Evolutionary conservation across 2,888 invertebrate species (phyloP).

Genomic region (Osedax frankpressi): DNA sequence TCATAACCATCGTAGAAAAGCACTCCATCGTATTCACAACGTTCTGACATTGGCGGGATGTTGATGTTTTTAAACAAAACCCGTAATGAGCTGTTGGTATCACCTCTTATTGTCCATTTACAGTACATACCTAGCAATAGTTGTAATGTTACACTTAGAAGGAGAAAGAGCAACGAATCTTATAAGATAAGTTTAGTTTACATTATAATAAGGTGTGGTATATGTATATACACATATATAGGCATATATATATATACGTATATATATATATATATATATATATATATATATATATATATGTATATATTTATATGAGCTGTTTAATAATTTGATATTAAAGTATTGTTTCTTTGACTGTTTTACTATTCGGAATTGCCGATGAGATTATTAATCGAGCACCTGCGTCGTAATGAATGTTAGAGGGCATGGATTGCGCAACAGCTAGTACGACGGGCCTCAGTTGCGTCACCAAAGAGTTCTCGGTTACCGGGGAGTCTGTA

Average conservation of each 20-base stretch:
- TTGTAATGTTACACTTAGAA: too few relatives aligned
- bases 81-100: background rate
- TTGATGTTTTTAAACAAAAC: slow-evolving; percentile 16
- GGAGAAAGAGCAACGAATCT: too few relatives aligned
- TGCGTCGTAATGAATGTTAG: background rate
- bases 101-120: slow-evolving; percentile 15
- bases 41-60: slow-evolving; percentile 16
- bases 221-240: too few relatives aligned
- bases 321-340: too few relatives aligned
- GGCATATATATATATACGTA: too few relatives aligned
- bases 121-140: slow-evolving; percentile 18
- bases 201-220: too few relatives aligned
- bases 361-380: too few relatives aligned
- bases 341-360: too few relatives aligned
- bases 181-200: too few relatives aligned
- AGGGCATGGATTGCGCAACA: slow-evolving; percentile 6
- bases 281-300: background rate
- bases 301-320: background rate
- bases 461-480: slow-evolving; percentile 9
- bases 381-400: too few relatives aligned
- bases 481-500: background rate
- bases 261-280: background rate
- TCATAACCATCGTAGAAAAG: slow-evolving; percentile 24
- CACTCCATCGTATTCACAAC: slow-evolving; percentile 25
- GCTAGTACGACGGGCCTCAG: slow-evolving; percentile 16